phyloP scores from a whole-genome alignment of 2,888 invertebrate species.

The Sepiola atlantica region DNA sequence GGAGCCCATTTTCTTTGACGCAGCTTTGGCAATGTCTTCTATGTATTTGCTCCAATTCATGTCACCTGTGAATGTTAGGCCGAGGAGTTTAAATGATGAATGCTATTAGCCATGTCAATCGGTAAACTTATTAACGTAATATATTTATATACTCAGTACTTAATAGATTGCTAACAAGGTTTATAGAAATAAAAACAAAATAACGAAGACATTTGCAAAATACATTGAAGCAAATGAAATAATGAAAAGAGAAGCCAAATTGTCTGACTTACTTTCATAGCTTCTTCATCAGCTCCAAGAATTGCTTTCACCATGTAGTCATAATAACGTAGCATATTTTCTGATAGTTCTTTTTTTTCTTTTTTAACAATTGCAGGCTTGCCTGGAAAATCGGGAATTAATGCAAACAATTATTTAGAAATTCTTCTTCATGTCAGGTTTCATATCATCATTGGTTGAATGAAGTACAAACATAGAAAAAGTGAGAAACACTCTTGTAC shows the following conservation, averaged over 20 bases:
- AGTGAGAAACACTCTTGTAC: not conserved
- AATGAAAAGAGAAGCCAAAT: not conserved
- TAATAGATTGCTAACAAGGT: too few relatives aligned
- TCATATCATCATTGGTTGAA: not conserved
- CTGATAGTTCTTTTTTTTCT: constrained; percentile 59
- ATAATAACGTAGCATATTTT: constrained; percentile 69
- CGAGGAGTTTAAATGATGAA: too few relatives aligned
- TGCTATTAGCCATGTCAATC: too few relatives aligned
- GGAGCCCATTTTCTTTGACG: too few relatives aligned
- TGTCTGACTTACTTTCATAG: constrained; percentile 65
- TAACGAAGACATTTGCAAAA: too few relatives aligned
- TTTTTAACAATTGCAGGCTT: constrained; percentile 48
- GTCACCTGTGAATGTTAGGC: too few relatives aligned
- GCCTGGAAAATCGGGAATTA: not conserved
- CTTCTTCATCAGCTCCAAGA: constrained; percentile 68
- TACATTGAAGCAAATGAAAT: too few relatives aligned
- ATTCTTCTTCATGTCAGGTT: not conserved
- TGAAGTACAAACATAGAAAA: not conserved
- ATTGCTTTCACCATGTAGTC: constrained; percentile 72
- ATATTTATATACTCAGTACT: too few relatives aligned
- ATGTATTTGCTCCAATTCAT: too few relatives aligned
- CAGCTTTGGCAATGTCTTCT: too few relatives aligned
- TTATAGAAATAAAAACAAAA: too few relatives aligned
- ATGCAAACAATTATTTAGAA: not conserved
- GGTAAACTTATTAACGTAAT: too few relatives aligned